Base-by-base conservation (phyloP, 2,113 vertebrate genomes). In the Scopus umbretta region DNA sequence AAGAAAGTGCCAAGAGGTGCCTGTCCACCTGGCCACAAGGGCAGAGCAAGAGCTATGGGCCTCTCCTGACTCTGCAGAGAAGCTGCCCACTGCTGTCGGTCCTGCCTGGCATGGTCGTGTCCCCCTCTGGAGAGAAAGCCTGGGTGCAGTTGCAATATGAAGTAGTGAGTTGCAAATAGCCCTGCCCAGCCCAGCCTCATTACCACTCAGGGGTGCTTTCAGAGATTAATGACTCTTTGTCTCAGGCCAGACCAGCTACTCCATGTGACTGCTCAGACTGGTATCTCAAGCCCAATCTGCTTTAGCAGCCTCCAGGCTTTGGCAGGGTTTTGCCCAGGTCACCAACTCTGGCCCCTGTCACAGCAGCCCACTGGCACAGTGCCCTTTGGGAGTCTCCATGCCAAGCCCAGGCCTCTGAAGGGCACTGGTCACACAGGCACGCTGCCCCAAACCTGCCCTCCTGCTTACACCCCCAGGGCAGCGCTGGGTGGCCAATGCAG, bases 261-360 rank as follows among this genome's bases (percentile, higher is more conserved):
- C 20, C 72, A 80, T 0, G 6, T 43, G 58, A 36, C 53, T 68
- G 56, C 42, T 80, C 49, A 80, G 32, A 63, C 6, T 0, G 6
- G 29, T 30, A 47, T 61, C 76, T 61, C 2, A 2, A 92, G 34
- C 36, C 9, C 16, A 52, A 53, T 61, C 36, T 92, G 53, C 36
- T 83, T 83, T 80, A 83, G 38, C 21, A 52, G 20, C 15, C 50
- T 74, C 43, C 61, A 76, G 36, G 23, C 4, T 1, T 10, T 49
- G 65, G 6, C 3, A 13, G 20, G 36, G 6, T 81, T 80, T 76
- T 56, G 10, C 20, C 9, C 0, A 0, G 9, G 15, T 47, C 2
- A 18, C 26, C 62, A 76, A 29, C 38, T 90, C n/a, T 52, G 25
- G 27, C 11, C 4, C 11, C 16, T 80, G 29, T 30, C 23, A 25